Evolutionary conservation across 2,797 vertebrate genomes (phyloP).

Genomic region (Cirrhinus molitorella): DNA sequence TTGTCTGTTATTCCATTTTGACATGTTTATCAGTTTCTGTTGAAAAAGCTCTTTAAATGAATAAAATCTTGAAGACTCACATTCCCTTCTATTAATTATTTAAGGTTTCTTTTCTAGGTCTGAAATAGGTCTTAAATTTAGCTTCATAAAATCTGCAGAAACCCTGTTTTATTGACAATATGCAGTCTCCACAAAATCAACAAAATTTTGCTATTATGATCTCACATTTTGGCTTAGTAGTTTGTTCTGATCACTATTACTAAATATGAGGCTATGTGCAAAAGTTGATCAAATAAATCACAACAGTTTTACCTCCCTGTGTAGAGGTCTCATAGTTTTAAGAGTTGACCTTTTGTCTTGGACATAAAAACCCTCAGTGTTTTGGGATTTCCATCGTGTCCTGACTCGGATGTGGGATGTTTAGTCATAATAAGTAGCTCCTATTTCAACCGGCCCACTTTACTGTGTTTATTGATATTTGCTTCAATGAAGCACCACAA

Average conservation of each 20-base stretch:
- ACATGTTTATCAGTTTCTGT: no score
- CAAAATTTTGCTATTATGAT: background rate
- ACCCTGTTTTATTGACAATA: background rate
- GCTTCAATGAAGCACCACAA: conserved; percentile 3
- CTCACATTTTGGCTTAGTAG: background rate
- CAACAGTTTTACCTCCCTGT: background rate
- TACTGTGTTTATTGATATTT: conserved; percentile 27
- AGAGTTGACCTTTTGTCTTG: background rate
- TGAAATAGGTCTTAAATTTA: no score
- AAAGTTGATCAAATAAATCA: background rate
- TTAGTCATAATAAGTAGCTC: conserved; percentile 36
- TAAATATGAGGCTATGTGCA: background rate
- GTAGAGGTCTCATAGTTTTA: background rate
- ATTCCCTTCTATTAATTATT: no score
- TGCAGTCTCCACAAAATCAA: background rate
- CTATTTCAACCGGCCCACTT: background rate
- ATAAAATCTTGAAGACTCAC: no score
- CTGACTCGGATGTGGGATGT: conserved; percentile 41
- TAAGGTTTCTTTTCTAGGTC: no score
- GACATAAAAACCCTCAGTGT: background rate
- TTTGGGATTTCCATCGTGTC: conserved; percentile 30
- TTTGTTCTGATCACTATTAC: background rate
- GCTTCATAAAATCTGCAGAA: no score
- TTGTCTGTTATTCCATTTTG: background rate
- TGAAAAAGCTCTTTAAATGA: no score